These are phyloP conservation scores for Cotesia chilonis DNA, from an alignment of 1,140 invertebrate species.

Conservation along the genomic window DNA sequence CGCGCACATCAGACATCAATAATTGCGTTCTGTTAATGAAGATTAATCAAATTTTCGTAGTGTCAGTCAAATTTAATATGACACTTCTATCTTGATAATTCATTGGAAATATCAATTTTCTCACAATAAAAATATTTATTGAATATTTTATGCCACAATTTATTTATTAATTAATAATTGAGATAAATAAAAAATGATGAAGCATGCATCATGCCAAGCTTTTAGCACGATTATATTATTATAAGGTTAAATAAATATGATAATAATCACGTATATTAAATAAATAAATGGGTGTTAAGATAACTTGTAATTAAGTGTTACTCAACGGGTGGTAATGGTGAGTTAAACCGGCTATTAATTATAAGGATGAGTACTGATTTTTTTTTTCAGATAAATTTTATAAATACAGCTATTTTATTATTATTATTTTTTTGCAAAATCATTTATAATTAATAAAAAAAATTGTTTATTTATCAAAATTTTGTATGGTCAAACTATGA, in stretches of 20 bases:
- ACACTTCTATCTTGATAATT: not conserved
- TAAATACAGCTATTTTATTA: not conserved
- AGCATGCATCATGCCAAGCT: too few relatives aligned
- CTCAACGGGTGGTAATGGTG: slow-evolving; percentile 22
- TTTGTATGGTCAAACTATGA: too few relatives aligned
- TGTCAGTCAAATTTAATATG: slow-evolving; percentile 30
- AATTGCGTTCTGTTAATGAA: slow-evolving; percentile 46
- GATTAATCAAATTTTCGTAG: slow-evolving; percentile 45
- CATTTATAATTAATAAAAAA: too few relatives aligned
- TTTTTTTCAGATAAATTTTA: slow-evolving; percentile 20
- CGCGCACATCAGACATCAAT: slow-evolving; percentile 36
- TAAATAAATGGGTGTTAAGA: too few relatives aligned
- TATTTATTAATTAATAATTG: not conserved
- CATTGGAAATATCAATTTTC: not conserved
- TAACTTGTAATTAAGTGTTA: slow-evolving; percentile 18
- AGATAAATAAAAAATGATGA: not conserved
- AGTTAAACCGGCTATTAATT: slow-evolving; percentile 34
- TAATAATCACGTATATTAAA: slow-evolving; percentile 5
- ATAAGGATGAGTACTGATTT: slow-evolving; percentile 25
- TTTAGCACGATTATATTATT: too few relatives aligned
- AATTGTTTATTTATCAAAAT: too few relatives aligned
- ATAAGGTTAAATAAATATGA: not conserved
- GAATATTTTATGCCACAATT: too few relatives aligned
- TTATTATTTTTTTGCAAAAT: too few relatives aligned
- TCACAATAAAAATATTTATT: too few relatives aligned